Conservation (phyloP, 2,888 invertebrate genomes). For the Protonemura montana region DNA sequence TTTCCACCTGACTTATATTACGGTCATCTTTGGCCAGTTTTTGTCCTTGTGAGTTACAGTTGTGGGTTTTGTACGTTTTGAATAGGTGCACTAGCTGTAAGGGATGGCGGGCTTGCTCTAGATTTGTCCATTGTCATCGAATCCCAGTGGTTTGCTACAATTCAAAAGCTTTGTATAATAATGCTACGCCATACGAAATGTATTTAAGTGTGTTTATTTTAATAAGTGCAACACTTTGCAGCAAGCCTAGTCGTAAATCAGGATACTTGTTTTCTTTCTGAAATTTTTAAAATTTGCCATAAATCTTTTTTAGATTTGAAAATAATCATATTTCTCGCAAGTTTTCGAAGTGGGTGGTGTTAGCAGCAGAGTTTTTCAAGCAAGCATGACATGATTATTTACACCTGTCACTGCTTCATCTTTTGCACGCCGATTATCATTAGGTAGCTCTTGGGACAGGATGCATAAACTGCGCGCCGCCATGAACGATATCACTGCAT, state of each 20-base stretch:
- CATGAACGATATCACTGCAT: background rate
- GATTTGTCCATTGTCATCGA: background rate
- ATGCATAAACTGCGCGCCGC: background rate
- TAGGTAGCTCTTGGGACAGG: no score
- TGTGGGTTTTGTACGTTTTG: background rate
- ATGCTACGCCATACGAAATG: background rate
- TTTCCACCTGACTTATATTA: background rate
- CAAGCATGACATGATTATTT: background rate
- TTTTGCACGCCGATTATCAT: no score
- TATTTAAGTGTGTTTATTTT: background rate
- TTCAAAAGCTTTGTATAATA: background rate
- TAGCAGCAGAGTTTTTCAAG: background rate
- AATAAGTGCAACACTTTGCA: background rate
- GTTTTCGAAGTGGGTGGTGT: background rate
- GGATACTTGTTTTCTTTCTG: background rate
- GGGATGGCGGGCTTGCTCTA: background rate
- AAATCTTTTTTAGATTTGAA: background rate
- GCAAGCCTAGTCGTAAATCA: background rate
- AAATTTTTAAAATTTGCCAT: background rate
- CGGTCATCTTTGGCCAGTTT: background rate
- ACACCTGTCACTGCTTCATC: no score
- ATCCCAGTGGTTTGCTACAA: background rate
- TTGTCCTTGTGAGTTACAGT: background rate
- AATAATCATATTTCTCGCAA: background rate
- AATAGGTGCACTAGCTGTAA: background rate